phyloP scores from a whole-genome alignment of 1,140 invertebrate species.

The Branchinecta lindahli region DNA sequence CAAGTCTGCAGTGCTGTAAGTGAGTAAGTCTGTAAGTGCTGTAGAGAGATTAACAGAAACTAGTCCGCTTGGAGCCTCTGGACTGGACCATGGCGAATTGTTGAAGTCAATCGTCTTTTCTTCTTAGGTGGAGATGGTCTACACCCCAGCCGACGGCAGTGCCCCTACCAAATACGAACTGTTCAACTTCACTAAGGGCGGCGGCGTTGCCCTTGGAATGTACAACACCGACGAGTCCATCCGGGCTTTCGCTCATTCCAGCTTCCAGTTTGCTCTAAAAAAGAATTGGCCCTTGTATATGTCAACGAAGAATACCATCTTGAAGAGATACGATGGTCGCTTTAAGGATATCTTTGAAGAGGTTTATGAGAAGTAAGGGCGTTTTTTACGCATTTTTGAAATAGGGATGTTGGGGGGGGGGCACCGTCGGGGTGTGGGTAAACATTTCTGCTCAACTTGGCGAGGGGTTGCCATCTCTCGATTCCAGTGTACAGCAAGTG shows the following conservation, averaged over 20 bases:
- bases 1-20: too few relatives aligned
- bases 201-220: conserved; percentile 60
- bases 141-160: conserved; percentile 42
- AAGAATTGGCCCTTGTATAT: conserved; percentile 70
- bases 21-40: too few relatives aligned
- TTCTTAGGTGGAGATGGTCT: conserved; percentile 47
- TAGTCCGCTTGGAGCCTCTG: too few relatives aligned
- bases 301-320: conserved; percentile 81
- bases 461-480: too few relatives aligned
- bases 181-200: conserved; percentile 50
- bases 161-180: conserved; percentile 39
- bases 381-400: too few relatives aligned
- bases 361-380: conserved; percentile 55
- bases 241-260: conserved; percentile 61
- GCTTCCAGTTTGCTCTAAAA: conserved; percentile 62
- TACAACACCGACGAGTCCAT: conserved; percentile 83
- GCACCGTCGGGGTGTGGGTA: too few relatives aligned
- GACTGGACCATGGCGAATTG: too few relatives aligned
- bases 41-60: too few relatives aligned
- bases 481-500: too few relatives aligned
- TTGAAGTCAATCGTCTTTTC: not conserved
- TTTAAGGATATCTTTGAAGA: conserved; percentile 79
- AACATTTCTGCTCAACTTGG: too few relatives aligned
- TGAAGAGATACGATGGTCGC: conserved; percentile 66
- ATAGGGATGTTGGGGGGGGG: too few relatives aligned